phyloP scores from a whole-genome alignment of 2,113 vertebrate species.

The Anolis carolinensis region DNA sequence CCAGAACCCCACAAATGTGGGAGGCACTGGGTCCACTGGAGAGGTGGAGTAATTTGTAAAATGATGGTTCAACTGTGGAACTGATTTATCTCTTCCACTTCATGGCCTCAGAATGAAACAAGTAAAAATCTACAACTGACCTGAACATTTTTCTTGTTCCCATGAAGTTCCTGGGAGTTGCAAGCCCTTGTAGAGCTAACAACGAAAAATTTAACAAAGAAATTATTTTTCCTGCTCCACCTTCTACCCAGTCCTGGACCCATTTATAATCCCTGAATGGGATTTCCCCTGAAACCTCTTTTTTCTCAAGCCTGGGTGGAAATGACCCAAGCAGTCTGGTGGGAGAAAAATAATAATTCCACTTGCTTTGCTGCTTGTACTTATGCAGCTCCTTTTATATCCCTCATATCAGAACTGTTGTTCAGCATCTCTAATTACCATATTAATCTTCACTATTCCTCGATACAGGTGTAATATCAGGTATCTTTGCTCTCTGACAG shows the following conservation, averaged over 20 bases:
- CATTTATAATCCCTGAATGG: neutral
- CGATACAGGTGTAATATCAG: slow-evolving; percentile 51
- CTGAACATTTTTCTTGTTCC: no score
- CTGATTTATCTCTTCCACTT: no score
- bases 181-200: no score
- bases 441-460: slow-evolving; percentile 67
- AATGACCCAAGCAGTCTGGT: neutral
- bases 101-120: no score
- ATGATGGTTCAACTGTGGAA: no score
- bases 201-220: no score
- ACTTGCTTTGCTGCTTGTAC: neutral
- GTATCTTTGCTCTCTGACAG: slow-evolving; percentile 51
- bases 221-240: neutral
- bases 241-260: neutral
- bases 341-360: slow-evolving; percentile 18
- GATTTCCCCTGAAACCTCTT: neutral
- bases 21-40: no score
- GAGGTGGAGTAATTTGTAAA: no score
- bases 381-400: slow-evolving; percentile 25
- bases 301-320: neutral
- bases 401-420: slow-evolving; percentile 47
- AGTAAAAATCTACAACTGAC: no score
- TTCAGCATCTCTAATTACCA: slow-evolving; percentile 56
- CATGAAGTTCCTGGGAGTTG: no score
- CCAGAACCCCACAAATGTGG: no score